phyloP scores from a whole-genome alignment of 2,888 invertebrate genomes.

The Tinea semifulvella region DNA sequence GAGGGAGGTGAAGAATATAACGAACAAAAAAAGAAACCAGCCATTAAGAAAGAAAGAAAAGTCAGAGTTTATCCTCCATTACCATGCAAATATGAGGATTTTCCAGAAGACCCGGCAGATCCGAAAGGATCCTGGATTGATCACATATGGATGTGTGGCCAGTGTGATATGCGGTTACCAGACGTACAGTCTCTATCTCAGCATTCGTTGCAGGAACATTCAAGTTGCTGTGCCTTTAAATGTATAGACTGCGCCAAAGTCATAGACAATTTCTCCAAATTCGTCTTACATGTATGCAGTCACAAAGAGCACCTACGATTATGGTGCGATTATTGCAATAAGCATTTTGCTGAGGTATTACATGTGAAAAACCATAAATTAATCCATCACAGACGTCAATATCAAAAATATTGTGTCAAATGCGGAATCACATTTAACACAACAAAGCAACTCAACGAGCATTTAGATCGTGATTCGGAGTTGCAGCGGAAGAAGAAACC shows the following conservation, averaged over 20 bases:
- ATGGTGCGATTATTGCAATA: slow-evolving; percentile 51
- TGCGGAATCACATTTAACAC: slow-evolving; percentile 43
- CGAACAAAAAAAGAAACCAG: too few relatives aligned
- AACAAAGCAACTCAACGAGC: slow-evolving; percentile 39
- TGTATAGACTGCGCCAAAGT: slow-evolving; percentile 47
- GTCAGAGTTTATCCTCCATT: too few relatives aligned
- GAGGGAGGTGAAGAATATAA: too few relatives aligned
- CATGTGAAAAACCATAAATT: slow-evolving; percentile 38
- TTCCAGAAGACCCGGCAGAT: too few relatives aligned
- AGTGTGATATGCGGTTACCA: slow-evolving; percentile 49
- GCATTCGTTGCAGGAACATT: slow-evolving; percentile 49
- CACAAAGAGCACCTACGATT: slow-evolving; percentile 41
- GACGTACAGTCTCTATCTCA: slow-evolving; percentile 42
- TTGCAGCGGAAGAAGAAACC: too few relatives aligned
- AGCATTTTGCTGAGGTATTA: slow-evolving; percentile 30
- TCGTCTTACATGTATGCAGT: slow-evolving; percentile 41
- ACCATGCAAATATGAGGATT: too few relatives aligned
- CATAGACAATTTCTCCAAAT: slow-evolving; percentile 33
- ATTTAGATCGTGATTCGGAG: too few relatives aligned
- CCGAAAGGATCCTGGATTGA: slow-evolving; percentile 52
- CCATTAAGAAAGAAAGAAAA: too few relatives aligned
- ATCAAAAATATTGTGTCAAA: slow-evolving; percentile 32
- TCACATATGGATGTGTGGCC: slow-evolving; percentile 45
- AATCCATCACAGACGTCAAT: slow-evolving; percentile 27
- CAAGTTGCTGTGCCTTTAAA: slow-evolving; percentile 44